phyloP scores from a whole-genome alignment of 2,888 invertebrate genomes.

The Pelosia muscerda region DNA sequence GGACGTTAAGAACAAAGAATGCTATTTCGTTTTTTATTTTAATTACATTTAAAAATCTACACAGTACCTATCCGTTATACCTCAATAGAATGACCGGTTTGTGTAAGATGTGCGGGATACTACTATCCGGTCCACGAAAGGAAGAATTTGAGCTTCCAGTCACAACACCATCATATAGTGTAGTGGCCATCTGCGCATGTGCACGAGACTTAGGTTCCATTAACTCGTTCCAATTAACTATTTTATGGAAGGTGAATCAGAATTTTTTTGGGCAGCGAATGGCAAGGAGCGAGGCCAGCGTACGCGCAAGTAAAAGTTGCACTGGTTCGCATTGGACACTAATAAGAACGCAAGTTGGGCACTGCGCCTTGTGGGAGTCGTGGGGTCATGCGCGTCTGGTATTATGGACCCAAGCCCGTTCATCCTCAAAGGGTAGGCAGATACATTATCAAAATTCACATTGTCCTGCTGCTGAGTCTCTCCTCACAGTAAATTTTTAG shows the following conservation, averaged over 20 bases:
- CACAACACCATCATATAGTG: background rate
- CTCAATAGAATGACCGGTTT: background rate
- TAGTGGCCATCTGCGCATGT: background rate
- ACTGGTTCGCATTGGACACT: slow-evolving; percentile 47
- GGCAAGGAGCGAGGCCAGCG: slow-evolving; percentile 26
- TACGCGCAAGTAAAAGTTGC: slow-evolving; percentile 49
- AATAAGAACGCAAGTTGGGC: slow-evolving; percentile 12
- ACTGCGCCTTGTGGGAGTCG: background rate
- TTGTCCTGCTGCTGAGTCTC: background rate
- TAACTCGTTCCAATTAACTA: background rate
- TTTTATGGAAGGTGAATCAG: background rate
- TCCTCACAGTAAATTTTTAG: background rate
- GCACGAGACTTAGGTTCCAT: background rate
- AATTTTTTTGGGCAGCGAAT: background rate
- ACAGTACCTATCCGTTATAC: background rate
- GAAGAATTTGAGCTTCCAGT: too few species aligned
- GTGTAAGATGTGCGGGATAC: background rate
- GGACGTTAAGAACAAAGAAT: slow-evolving; percentile 1
- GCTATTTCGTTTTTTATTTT: background rate
- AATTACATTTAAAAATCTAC: background rate
- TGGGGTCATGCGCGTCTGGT: background rate
- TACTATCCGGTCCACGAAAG: too few species aligned
- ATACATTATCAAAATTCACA: too few species aligned
- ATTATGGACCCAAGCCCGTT: too few species aligned
- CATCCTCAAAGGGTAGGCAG: too few species aligned